A percentile compares a stretch with the other conserved stretches of the same genome.
Evolutionary conservation across 2,113 vertebrate species (phyloP).

Genomic region (Chaenocephalus aceratus): DNA sequence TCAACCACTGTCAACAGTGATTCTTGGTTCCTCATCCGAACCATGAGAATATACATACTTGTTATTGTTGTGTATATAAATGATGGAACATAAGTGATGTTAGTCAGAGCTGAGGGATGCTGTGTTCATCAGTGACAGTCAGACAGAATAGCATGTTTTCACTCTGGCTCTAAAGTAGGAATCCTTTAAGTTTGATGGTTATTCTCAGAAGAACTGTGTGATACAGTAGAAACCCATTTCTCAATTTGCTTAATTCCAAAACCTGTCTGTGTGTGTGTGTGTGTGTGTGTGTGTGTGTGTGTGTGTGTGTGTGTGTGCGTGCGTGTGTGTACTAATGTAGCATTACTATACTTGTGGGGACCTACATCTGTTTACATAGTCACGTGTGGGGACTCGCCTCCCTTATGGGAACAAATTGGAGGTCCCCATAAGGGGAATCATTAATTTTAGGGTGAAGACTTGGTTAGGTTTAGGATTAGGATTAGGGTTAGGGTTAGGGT

Average conservation of each 20-base stretch:
- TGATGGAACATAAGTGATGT: neutral
- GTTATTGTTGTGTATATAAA: neutral
- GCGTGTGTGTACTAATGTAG: neutral
- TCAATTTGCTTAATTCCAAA: neutral
- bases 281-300: neutral
- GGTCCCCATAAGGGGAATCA: no score
- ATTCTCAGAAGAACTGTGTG: conserved; percentile 22
- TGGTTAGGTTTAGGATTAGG: no score
- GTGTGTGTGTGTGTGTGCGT: no score
- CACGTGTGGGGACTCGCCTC: no score
- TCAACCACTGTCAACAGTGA: neutral
- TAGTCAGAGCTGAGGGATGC: neutral
- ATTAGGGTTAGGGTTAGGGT: no score
- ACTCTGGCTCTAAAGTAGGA: conserved; percentile 22
- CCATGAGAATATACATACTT: neutral
- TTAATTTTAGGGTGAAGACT: no score
- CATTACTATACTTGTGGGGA: no score
- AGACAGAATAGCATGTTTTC: conserved; percentile 12
- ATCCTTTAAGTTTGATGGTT: conserved; percentile 25
- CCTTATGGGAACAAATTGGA: no score
- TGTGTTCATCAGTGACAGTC: conserved; percentile 14
- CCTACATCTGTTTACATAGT: no score
- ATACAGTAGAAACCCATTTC: conserved; percentile 12
- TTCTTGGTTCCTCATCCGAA: neutral
- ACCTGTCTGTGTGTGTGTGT: neutral